Conservation (phyloP, 2,113 vertebrate species). For the Condylura cristata region DNA sequence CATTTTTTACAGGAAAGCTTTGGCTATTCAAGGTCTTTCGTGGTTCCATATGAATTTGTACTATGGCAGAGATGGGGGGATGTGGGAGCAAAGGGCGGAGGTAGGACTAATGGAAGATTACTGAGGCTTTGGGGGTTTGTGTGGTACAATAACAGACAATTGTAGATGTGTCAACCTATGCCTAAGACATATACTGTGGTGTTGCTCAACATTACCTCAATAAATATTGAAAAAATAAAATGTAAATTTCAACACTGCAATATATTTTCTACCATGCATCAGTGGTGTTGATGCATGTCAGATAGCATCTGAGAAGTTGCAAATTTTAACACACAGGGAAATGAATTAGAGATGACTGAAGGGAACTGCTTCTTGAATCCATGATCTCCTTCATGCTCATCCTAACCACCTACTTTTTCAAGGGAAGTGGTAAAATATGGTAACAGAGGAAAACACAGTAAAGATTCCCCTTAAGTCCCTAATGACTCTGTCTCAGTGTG, state of each 20-base stretch:
- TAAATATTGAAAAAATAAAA: neutral
- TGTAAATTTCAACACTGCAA: neutral
- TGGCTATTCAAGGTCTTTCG: too few relatives aligned
- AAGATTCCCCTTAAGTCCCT: neutral
- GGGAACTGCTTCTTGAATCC: conserved; percentile 50
- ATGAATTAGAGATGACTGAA: conserved; percentile 51
- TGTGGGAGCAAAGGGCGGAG: too few relatives aligned
- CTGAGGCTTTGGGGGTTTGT: too few relatives aligned
- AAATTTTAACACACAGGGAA: conserved; percentile 12
- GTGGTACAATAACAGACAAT: too few relatives aligned
- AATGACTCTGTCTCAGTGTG: neutral
- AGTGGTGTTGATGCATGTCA: neutral
- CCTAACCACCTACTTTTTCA: neutral
- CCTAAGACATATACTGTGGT: too few relatives aligned
- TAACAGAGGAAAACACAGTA: neutral
- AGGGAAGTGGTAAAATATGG: conserved; percentile 19
- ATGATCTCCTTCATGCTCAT: conserved; percentile 56
- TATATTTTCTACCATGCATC: conserved; percentile 16
- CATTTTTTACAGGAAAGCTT: too few relatives aligned
- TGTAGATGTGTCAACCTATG: too few relatives aligned
- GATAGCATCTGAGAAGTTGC: neutral
- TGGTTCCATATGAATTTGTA: too few relatives aligned
- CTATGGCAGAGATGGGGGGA: too few relatives aligned
- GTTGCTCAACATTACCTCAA: too few relatives aligned
- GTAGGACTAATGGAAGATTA: too few relatives aligned